These are phyloP conservation scores for Tupaia tana DNA, from an alignment of 2,113 vertebrate genomes.

Conservation along the genomic window DNA sequence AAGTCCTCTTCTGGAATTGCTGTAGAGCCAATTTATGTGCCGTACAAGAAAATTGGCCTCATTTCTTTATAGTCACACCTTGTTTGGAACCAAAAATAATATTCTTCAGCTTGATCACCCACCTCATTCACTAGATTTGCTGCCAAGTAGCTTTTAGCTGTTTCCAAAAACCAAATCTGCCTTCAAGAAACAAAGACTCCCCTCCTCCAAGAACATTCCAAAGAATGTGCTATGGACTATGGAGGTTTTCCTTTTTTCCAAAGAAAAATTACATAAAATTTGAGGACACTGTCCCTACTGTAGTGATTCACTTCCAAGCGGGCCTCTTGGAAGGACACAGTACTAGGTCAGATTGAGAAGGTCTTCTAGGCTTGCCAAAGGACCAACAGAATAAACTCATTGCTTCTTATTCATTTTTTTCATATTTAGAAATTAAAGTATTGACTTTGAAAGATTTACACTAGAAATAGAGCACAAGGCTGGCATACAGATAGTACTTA, in stretches of 20 bases:
- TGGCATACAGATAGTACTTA: background rate
- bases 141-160: slow-evolving; percentile 67
- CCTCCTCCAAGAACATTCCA: slow-evolving; percentile 6
- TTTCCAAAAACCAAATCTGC: slow-evolving; percentile 66
- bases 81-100: slow-evolving; percentile 64
- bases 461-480: background rate
- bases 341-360: background rate
- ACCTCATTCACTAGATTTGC: slow-evolving; percentile 57
- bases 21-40: slow-evolving; percentile 43
- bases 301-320: background rate
- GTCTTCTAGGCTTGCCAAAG: slow-evolving; percentile 35
- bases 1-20: slow-evolving; percentile 43
- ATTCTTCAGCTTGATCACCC: slow-evolving; percentile 61
- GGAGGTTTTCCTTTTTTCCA: background rate
- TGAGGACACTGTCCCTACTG: background rate
- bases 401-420: slow-evolving; percentile 2
- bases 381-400: background rate
- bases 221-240: slow-evolving; percentile 41
- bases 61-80: slow-evolving; percentile 68
- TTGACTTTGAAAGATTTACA: slow-evolving; percentile 17
- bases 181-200: slow-evolving; percentile 54
- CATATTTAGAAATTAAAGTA: slow-evolving; percentile 23
- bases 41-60: slow-evolving; percentile 36
- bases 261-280: slow-evolving; percentile 32
- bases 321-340: background rate